Evolutionary conservation across 2,113 vertebrate genomes (phyloP).

Genomic region (Nothoprocta pentlandii): DNA sequence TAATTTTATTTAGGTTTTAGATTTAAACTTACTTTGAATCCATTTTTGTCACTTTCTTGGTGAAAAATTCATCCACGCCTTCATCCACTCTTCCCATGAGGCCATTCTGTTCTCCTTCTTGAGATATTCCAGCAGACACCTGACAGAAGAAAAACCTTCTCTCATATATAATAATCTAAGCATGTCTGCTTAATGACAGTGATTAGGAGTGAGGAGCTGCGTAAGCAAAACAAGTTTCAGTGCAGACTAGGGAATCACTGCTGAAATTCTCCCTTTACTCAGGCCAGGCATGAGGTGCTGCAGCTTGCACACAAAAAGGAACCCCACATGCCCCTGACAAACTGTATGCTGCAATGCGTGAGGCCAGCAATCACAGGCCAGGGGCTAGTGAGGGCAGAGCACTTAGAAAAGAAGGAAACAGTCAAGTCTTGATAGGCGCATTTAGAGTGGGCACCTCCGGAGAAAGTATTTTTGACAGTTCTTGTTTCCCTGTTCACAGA

Average conservation of each 20-base stretch:
- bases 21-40: conserved; percentile 83
- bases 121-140: conserved; percentile 80
- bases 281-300: not conserved
- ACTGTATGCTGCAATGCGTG: not conserved
- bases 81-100: conserved; percentile 96
- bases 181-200: not conserved
- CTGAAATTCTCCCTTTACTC: not conserved
- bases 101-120: conserved; percentile 95
- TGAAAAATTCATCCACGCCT: conserved; percentile 98
- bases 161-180: not conserved
- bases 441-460: not conserved
- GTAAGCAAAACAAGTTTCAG: not conserved
- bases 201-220: not conserved
- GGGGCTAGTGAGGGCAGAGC: not conserved
- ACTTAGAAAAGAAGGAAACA: not conserved
- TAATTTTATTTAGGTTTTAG: not conserved
- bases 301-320: not conserved
- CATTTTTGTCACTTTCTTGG: conserved; percentile 94
- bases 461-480: not conserved
- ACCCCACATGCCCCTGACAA: not conserved
- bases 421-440: not conserved
- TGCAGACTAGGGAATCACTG: not conserved
- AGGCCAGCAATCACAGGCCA: not conserved
- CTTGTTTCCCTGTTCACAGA: not conserved
- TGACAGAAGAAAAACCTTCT: conserved; percentile 70